phyloP scores from a whole-genome alignment of 92 coral and sea anemone genomes.

The Epizoanthus rinbou region DNA sequence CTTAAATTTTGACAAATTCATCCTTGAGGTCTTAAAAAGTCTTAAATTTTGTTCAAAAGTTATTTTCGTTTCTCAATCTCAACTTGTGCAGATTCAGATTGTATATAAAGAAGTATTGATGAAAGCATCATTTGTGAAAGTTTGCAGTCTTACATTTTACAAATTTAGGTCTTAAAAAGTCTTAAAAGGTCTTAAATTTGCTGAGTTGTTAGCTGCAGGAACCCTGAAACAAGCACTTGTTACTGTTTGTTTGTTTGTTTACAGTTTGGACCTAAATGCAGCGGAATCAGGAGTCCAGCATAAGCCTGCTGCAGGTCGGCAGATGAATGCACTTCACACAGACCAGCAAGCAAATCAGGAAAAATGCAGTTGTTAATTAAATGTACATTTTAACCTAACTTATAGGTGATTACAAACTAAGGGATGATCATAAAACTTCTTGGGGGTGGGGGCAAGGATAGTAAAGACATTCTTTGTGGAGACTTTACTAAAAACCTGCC shows the following conservation, averaged over 20 bases:
- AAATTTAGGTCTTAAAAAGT: too few species aligned
- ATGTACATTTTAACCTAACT: conserved; percentile 61
- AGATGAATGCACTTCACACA: conserved; percentile 91
- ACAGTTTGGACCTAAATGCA: conserved; percentile 96
- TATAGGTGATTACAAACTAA: conserved; percentile 23
- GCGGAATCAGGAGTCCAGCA: conserved; percentile 99
- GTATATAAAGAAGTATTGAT: too few species aligned
- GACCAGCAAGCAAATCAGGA: conserved; percentile 97
- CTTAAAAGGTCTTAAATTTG: too few species aligned
- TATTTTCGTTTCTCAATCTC: too few species aligned
- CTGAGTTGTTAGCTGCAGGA: too few species aligned
- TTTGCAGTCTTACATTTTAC: too few species aligned
- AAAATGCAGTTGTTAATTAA: conserved; percentile 69
- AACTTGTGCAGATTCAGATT: too few species aligned
- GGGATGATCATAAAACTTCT: conserved; percentile 9
- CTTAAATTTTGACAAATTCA: too few species aligned
- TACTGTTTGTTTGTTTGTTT: neutral
- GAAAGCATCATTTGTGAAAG: too few species aligned
- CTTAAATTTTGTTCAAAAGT: too few species aligned
- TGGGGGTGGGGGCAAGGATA: neutral
- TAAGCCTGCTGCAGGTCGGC: conserved; percentile 97
- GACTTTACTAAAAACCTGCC: neutral
- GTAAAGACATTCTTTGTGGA: neutral
- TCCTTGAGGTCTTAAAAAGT: too few species aligned
- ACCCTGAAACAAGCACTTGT: neutral